Base-by-base conservation (phyloP, 2,797 vertebrate genomes). In the Syngnathus acus region DNA sequence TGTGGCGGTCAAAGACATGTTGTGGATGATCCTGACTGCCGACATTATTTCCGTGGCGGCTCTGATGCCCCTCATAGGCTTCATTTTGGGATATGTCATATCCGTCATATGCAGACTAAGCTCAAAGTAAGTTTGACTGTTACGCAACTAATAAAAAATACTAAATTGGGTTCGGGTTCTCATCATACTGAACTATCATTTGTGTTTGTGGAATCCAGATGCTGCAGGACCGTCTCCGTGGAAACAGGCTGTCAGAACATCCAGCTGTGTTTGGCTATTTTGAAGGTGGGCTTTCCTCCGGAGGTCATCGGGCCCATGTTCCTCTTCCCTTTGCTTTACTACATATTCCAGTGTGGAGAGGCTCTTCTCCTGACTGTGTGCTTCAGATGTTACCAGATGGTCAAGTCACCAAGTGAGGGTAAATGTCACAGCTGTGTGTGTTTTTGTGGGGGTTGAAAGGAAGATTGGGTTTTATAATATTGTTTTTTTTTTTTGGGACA, bases 241-340 rank as follows among this genome's bases (percentile, higher is more conserved):
- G 93, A 94, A 82, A 95, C 92, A 0, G 92, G 92, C 64, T 95
- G 91, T 87, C 94, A 94, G 83, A 96, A 96, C 4, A 42, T 88
- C 59, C 92, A 95, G 71, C 87, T 96, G 65, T 94, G 93, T 69
- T 58, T 74, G 0, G 64, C 92, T 68, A 90, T 94, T 74, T 87
- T 95, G 71, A 94, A 93, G 65, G 83, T 93, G 47, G 23, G 89
- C 62, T 94, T 96, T 4, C 0, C 81, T 63, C 87, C 74, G 17
- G 77, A 94, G 71, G 82, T 86, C 68, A 92, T 91, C 0, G 90
- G 92, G 0, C 81, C 92, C 61, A 86, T 95, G 59, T 93, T 92
- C 75, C 89, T 95, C 77, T 95, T 95, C 76, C 93, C 94, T 3
- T 77, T 93, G n/a, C 67, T 95, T 66, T 94, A 93, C 78, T 75